A percentile compares a stretch with the other conserved stretches of the same genome.
Evolutionary conservation across 1,140 invertebrate species (phyloP).

Genomic region (Ceratosolen fusciceps): DNA sequence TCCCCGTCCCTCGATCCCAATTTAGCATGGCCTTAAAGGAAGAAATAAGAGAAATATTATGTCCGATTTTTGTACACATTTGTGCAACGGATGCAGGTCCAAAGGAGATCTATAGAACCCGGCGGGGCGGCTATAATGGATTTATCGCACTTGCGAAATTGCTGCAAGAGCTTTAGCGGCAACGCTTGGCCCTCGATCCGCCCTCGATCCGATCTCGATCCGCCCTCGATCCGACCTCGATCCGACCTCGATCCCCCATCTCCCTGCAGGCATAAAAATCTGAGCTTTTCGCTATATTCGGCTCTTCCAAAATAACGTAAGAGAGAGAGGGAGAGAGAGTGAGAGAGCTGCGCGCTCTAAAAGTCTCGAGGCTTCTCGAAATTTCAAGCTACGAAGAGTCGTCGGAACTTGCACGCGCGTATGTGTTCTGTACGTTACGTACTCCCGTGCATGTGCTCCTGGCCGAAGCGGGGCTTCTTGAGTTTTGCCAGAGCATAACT

Average conservation of each 20-base stretch:
- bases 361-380: background rate
- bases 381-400: background rate
- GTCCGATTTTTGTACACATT: background rate
- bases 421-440: no score
- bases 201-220: no score
- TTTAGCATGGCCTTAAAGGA: background rate
- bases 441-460: background rate
- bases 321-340: no score
- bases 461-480: background rate
- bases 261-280: background rate
- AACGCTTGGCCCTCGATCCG: background rate
- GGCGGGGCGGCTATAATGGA: background rate
- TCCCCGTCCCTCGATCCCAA: background rate
- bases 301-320: background rate
- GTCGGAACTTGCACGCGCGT: background rate
- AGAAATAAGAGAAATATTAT: background rate
- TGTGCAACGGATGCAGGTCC: conserved; percentile 23
- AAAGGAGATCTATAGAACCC: background rate
- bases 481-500: background rate
- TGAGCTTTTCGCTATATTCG: background rate
- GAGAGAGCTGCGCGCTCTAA: background rate
- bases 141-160: conserved; percentile 15
- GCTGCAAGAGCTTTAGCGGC: background rate
- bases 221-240: no score
- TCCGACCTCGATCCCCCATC: background rate